Evolutionary conservation across 2,113 vertebrate genomes (phyloP).

Genomic region (Lota lota): DNA sequence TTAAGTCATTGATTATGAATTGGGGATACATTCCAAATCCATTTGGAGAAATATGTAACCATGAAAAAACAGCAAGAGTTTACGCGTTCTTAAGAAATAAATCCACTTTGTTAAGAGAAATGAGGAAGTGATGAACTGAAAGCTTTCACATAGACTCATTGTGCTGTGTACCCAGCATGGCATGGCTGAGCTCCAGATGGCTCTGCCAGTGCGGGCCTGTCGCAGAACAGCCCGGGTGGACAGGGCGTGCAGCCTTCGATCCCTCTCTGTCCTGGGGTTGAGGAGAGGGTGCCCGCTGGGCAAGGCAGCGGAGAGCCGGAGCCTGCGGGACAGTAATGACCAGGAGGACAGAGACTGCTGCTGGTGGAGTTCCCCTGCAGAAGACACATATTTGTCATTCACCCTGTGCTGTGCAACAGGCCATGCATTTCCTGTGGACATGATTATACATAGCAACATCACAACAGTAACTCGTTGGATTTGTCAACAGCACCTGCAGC

Average conservation of each 20-base stretch:
- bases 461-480: too few relatives aligned
- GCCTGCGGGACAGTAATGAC: conserved; percentile 84
- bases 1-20: too few relatives aligned
- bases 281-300: conserved; percentile 79
- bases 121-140: too few relatives aligned
- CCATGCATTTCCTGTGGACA: too few relatives aligned
- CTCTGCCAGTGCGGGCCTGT: conserved; percentile 70
- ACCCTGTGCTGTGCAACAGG: too few relatives aligned
- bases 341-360: conserved; percentile 80
- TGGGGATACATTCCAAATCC: too few relatives aligned
- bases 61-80: too few relatives aligned
- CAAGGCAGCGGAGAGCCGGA: conserved; percentile 76
- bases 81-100: too few relatives aligned
- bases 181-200: conserved; percentile 70
- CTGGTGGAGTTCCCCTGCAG: conserved; percentile 72
- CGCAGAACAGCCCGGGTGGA: conserved; percentile 81
- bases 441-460: too few relatives aligned
- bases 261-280: conserved; percentile 66
- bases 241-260: conserved; percentile 79
- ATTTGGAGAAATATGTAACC: too few relatives aligned
- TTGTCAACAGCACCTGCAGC: conserved; percentile 63
- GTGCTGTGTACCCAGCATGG: conserved; percentile 74
- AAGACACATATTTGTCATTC: neutral
- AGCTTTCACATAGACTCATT: neutral
- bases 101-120: too few relatives aligned